Conservation (phyloP, 2,797 vertebrate genomes). For the Sebastes minor region DNA sequence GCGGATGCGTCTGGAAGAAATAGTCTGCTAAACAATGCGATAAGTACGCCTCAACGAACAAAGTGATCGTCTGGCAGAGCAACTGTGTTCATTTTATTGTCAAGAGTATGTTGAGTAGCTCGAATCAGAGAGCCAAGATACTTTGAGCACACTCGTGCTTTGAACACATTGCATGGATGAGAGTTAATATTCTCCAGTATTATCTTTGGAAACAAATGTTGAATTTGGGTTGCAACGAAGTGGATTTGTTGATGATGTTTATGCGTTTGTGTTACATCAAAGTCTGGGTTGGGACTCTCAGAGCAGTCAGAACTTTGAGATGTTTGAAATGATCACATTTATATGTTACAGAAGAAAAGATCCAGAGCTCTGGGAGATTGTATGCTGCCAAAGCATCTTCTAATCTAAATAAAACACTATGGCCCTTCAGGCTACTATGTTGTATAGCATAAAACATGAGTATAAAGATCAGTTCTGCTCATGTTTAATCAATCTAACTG, state of each 20-base stretch:
- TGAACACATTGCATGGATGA: neutral
- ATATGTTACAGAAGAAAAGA: neutral
- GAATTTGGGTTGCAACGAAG: neutral
- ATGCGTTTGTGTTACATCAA: neutral
- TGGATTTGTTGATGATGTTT: neutral
- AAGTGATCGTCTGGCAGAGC: neutral
- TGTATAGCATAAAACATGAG: neutral
- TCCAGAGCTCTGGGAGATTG: neutral
- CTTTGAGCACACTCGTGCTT: neutral
- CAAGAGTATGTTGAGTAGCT: neutral
- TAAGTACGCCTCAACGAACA: conserved; percentile 3
- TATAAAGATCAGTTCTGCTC: neutral
- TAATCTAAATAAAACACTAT: conserved; percentile 13
- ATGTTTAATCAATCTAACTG: neutral
- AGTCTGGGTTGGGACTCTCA: neutral
- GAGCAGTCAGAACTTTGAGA: neutral
- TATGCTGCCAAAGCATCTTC: neutral
- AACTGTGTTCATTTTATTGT: conserved; percentile 11
- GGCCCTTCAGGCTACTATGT: neutral
- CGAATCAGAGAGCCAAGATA: neutral
- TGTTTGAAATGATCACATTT: neutral
- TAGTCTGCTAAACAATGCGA: conserved; percentile 3
- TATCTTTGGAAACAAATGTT: neutral
- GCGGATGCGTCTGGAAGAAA: conserved; percentile 33
- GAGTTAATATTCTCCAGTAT: neutral